Evolutionary conservation across 2,888 invertebrate species (phyloP), one percentile per base, ranked within the genome.

Genomic region (Dinocampus coccinellae): DNA sequence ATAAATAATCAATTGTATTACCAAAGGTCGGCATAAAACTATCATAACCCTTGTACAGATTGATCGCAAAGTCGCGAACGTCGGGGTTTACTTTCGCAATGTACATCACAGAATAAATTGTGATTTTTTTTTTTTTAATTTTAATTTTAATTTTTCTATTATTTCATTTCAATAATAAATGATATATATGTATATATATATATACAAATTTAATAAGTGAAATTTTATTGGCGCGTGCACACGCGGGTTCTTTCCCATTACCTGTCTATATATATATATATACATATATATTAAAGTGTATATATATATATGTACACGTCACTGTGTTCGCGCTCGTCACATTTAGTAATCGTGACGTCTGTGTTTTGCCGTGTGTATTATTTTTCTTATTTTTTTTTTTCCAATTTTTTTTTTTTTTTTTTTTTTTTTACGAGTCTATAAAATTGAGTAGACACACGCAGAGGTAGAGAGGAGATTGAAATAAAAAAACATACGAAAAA

Each of bases 211-310:
- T 11, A 13, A 20, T 22, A 22, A 34, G 20, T 33, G 64, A 39
- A 24, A 70, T 72, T 72, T 29, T 29, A 29, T 4, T 73, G 67
- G 62, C 72, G 66, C 73, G 71, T 65, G 68, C 73, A 65, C 70
- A 65, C 70, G 62, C 70, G 65, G 64, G 53, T 64, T 73, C 33
- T 61, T 58, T 53, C 47, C 58, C 61, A 26, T 69, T 69, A 65
- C 65, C 73, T 66, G 61, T 62, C 39, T 55, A 61, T 65, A 63
- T 61, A 67, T 61, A 67, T 55, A 52, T 68, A 36, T 33, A 36
- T n/a, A n/a, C n/a, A n/a, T n/a, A n/a, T n/a, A n/a, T n/a, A n/a
- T n/a, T n/a, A n/a, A n/a, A n/a, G n/a, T n/a, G n/a, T n/a, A n/a
- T n/a, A n/a, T n/a, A n/a, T n/a, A n/a, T n/a, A n/a, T n/a, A n/a